Evolutionary conservation across 2,888 invertebrate species (phyloP), one percentile per base, ranked within the genome.

Genomic region (Eremobia ochroleuca): DNA sequence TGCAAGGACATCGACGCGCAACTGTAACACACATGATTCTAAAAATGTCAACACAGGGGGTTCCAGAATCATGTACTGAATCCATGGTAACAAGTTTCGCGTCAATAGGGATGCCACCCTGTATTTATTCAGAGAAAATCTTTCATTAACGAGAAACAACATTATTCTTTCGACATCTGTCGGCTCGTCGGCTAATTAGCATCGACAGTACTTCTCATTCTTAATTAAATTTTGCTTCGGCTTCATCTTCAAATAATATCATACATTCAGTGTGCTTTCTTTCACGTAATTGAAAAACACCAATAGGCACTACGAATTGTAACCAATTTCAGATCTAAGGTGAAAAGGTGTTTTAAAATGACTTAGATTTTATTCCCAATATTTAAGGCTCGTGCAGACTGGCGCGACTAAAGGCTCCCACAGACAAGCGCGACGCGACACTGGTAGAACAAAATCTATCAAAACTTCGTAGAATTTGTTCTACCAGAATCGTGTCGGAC

Each of bases 201-300:
- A 77, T 83, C 52, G 73, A 62, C 61, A 70, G 31, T 62, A 65
- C 58, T 81, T 72, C 49, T 58, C 49, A 34, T 49, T 85, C 64
- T 85, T 81, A 85, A 83, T 85, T 83, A 85, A 71, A 67, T 55
- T 68, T 59, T n/a, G 77, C 13, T n/a, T 73, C 61, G 5, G 37
- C 70, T 18, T 70, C 34, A 58, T 31, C 34, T 73, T 61, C 34
- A 85, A 85, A 83, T 65, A 77, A 74, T 69, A 71, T 66, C 67
- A 65, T 43, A 69, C 49, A 75, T 76, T 64, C 55, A 64, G 21
- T 72, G 37, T 61, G 62, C 3, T 76, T 82, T 80, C 59, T 72
- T 76, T 76, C 46, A 62, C 34, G 40, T 73, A 55, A 71, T 80
- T 74, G 37, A 76, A 75, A 72, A 83, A 59, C n/a, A 69, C 37